phyloP scores from a whole-genome alignment of 2,113 vertebrate genomes.

The Colaptes auratus region DNA sequence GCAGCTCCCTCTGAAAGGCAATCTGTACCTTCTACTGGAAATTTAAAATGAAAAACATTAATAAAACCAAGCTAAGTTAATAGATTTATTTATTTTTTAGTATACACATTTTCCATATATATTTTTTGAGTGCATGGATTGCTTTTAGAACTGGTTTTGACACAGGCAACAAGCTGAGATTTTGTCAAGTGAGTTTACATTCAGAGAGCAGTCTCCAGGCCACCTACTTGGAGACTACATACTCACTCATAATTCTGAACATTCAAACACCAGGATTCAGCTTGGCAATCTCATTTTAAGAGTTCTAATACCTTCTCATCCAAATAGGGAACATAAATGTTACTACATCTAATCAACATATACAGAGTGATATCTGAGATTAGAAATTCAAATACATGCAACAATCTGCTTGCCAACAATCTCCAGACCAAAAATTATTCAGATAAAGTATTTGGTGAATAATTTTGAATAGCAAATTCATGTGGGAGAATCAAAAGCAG shows the following conservation, averaged over 20 bases:
- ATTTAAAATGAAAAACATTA: not conserved
- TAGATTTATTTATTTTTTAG: not conserved
- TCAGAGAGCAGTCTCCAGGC: not conserved
- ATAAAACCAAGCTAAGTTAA: not conserved
- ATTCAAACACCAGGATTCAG: not conserved
- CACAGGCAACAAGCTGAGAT: not conserved
- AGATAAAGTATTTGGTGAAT: slow-evolving; percentile 66
- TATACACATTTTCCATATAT: not conserved
- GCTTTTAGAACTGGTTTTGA: not conserved
- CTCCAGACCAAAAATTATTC: slow-evolving; percentile 64
- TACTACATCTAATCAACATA: slow-evolving; percentile 46
- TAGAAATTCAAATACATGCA: slow-evolving; percentile 63
- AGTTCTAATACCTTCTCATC: slow-evolving; percentile 8
- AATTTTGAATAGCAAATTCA: slow-evolving; percentile 62
- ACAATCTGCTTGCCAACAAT: slow-evolving; percentile 59
- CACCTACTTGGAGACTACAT: not conserved
- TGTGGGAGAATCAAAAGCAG: slow-evolving; percentile 48
- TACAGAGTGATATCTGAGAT: slow-evolving; percentile 31
- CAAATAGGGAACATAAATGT: not conserved
- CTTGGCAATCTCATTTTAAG: slow-evolving; percentile 7
- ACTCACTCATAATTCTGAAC: not conserved
- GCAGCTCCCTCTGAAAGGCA: not conserved
- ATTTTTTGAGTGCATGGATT: not conserved
- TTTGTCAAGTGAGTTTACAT: not conserved
- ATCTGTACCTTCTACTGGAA: not conserved